A percentile compares a stretch with the other conserved stretches of the same genome.
Conservation (phyloP, 1,140 invertebrate genomes). For the Camponotus floridanus region DNA sequence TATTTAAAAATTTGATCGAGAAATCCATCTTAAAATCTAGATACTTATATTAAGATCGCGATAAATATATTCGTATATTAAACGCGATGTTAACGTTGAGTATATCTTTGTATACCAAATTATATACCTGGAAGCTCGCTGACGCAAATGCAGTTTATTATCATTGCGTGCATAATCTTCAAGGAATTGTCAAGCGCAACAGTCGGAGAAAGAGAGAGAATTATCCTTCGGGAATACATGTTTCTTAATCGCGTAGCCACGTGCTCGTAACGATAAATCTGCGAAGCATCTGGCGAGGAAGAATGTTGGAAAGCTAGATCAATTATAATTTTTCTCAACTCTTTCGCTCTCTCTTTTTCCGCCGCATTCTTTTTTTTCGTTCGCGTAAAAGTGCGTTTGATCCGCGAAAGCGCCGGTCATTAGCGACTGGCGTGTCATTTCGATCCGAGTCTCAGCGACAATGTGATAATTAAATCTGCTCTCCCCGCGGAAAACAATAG, state of each 20-base stretch:
- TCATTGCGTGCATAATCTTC: background rate
- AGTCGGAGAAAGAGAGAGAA: slow-evolving; percentile 13
- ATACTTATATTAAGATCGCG: background rate
- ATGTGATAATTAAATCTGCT: slow-evolving; percentile 50
- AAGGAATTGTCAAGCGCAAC: slow-evolving; percentile 30
- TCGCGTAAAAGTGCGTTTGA: slow-evolving; percentile 3
- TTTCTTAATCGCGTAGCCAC: slow-evolving; percentile 35
- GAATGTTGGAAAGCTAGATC: slow-evolving; percentile 26
- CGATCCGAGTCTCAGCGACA: slow-evolving; percentile 23
- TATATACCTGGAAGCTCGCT: slow-evolving; percentile 14
- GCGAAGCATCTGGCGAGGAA: background rate
- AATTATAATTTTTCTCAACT: background rate
- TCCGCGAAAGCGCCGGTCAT: slow-evolving; percentile 46
- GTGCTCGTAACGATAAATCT: slow-evolving; percentile 27
- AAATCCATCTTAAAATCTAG: background rate
- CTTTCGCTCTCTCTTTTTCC: background rate
- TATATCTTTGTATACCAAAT: background rate
- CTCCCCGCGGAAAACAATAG: slow-evolving; percentile 36
- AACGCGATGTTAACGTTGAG: background rate
- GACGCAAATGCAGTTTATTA: slow-evolving; percentile 20
- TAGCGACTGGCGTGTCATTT: slow-evolving; percentile 38
- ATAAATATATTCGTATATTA: background rate
- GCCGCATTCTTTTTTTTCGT: too few relatives aligned
- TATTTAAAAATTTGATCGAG: background rate
- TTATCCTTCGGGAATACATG: slow-evolving; percentile 32